phyloP scores from a whole-genome alignment of 1,140 invertebrate species.

The Pachyrhynchus sulphureomaculatus region DNA sequence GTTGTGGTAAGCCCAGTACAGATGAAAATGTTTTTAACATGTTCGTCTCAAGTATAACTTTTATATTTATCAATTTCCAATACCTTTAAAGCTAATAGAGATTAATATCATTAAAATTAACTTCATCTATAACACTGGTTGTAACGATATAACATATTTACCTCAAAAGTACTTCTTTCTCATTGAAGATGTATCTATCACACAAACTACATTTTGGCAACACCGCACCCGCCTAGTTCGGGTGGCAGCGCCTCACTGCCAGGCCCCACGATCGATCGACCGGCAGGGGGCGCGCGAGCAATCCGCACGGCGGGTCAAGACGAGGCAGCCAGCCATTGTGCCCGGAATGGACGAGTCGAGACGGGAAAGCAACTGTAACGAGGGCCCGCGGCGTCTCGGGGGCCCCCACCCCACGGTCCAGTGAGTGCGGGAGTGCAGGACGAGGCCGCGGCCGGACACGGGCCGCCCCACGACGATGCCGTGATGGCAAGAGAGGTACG shows the following conservation, averaged over 20 bases:
- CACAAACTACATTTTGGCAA: too few species aligned
- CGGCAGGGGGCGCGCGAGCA: conserved; percentile 46
- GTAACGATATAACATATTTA: too few species aligned
- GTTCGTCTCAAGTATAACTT: too few species aligned
- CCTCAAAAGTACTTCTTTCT: too few species aligned
- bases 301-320: conserved; percentile 47
- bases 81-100: too few species aligned
- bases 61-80: too few species aligned
- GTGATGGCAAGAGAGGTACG: conserved; percentile 64
- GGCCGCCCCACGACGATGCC: conserved; percentile 55
- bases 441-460: conserved; percentile 36
- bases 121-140: too few species aligned
- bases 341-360: conserved; percentile 44
- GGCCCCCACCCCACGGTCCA: conserved; percentile 44
- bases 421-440: conserved; percentile 41
- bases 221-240: conserved; percentile 10
- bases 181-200: too few species aligned
- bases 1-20: too few species aligned
- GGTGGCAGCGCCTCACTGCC: conserved; percentile 40
- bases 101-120: too few species aligned
- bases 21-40: too few species aligned
- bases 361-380: conserved; percentile 24
- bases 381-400: conserved; percentile 41
- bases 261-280: conserved; percentile 44
- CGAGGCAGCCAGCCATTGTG: conserved; percentile 42